Conservation (phyloP, 2,797 vertebrate genomes). For the Emys orbicularis region DNA sequence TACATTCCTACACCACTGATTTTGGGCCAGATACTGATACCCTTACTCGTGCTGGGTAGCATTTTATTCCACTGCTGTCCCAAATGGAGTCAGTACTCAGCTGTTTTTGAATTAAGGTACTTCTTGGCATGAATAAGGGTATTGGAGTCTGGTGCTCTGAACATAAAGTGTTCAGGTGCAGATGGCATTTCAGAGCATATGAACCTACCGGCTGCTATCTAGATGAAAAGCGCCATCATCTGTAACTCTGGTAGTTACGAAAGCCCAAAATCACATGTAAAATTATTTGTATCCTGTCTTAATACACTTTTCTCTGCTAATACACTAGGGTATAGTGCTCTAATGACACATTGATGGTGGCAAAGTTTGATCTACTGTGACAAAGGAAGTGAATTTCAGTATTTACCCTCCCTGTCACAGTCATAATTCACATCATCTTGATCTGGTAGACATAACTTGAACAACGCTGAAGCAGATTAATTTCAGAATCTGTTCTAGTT, state of each 20-base stretch:
- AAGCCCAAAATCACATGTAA: neutral
- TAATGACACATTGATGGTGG: neutral
- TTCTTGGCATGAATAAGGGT: neutral
- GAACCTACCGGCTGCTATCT: neutral
- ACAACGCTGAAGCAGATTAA: neutral
- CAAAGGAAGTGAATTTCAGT: neutral
- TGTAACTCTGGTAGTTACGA: neutral
- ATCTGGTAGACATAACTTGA: neutral
- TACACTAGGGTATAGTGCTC: neutral
- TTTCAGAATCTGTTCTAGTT: neutral
- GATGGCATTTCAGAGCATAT: neutral
- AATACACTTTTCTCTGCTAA: neutral
- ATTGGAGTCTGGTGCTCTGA: neutral
- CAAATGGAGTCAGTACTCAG: neutral
- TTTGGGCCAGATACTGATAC: neutral
- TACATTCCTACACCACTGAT: neutral
- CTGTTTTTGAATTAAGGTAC: neutral
- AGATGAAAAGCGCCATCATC: neutral
- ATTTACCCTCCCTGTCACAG: neutral
- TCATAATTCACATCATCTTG: neutral
- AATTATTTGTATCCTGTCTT: neutral
- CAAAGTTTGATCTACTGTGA: neutral
- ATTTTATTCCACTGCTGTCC: neutral
- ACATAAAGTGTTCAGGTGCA: neutral
- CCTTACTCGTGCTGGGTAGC: neutral